Percentiles rank a stretch among this genome's conserved stretches.
These are phyloP conservation scores for Platichthys flesus DNA, from an alignment of 2,113 vertebrate species.

Conservation along the genomic window DNA sequence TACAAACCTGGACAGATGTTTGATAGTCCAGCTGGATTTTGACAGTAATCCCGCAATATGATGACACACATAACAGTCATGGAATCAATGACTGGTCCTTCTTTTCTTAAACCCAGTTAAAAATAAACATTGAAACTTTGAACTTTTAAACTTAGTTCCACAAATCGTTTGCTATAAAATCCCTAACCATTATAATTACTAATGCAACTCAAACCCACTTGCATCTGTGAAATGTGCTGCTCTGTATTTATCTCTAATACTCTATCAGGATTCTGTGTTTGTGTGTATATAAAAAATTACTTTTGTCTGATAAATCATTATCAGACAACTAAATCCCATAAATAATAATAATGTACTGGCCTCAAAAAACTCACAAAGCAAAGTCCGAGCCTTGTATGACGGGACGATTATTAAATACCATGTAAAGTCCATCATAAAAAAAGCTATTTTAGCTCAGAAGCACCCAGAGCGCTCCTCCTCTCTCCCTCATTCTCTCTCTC, in stretches of 20 bases:
- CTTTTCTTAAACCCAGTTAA: neutral
- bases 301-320: neutral
- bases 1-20: no score
- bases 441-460: no score
- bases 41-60: neutral
- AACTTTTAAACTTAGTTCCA: neutral
- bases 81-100: neutral
- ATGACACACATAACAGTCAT: neutral
- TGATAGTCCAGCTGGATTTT: neutral
- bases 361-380: no score
- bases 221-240: no score
- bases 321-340: neutral
- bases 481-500: neutral
- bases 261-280: no score
- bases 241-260: no score
- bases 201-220: no score
- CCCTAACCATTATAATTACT: neutral
- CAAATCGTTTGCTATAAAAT: neutral
- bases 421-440: neutral
- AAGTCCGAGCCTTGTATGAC: neutral
- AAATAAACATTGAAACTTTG: neutral
- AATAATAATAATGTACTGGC: neutral
- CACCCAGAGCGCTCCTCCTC: neutral
- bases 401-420: conserved; percentile 13
- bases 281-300: neutral